phyloP scores from a whole-genome alignment of 2,888 invertebrate genomes.

The Terebella lapidaria region DNA sequence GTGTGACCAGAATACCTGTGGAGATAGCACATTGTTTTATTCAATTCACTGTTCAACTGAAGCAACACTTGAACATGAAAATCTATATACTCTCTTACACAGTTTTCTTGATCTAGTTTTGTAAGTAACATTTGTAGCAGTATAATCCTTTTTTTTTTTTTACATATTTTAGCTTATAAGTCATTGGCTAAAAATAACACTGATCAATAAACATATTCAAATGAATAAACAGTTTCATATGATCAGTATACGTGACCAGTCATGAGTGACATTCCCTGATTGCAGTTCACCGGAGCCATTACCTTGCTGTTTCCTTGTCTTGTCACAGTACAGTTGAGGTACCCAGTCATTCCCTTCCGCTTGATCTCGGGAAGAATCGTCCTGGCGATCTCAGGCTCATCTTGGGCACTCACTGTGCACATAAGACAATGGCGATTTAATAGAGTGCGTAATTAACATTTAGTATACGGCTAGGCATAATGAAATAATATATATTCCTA shows the following conservation, averaged over 20 bases:
- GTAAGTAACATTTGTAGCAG: neutral
- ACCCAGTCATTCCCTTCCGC: slow-evolving; percentile 39
- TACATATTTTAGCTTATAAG: too few species aligned
- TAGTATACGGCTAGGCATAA: too few species aligned
- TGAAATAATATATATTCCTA: too few species aligned
- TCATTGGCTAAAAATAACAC: too few species aligned
- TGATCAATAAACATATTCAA: neutral
- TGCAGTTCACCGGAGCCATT: neutral
- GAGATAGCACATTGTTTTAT: neutral
- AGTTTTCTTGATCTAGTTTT: neutral
- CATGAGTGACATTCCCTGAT: neutral
- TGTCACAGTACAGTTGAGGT: slow-evolving; percentile 45
- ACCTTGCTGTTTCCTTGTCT: slow-evolving; percentile 16
- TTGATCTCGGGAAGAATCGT: slow-evolving; percentile 48
- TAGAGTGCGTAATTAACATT: too few species aligned
- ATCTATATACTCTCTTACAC: too few species aligned
- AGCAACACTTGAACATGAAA: neutral
- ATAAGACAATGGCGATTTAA: neutral
- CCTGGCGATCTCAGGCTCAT: slow-evolving; percentile 42
- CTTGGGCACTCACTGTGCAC: slow-evolving; percentile 26
- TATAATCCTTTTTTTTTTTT: too few species aligned
- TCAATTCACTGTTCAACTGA: neutral
- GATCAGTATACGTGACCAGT: neutral
- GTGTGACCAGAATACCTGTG: slow-evolving; percentile 25
- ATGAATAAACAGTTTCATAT: too few species aligned